These are phyloP conservation scores for Tromatobia lineatoria DNA, from an alignment of 2,888 invertebrate genomes.

Conservation along the genomic window DNA sequence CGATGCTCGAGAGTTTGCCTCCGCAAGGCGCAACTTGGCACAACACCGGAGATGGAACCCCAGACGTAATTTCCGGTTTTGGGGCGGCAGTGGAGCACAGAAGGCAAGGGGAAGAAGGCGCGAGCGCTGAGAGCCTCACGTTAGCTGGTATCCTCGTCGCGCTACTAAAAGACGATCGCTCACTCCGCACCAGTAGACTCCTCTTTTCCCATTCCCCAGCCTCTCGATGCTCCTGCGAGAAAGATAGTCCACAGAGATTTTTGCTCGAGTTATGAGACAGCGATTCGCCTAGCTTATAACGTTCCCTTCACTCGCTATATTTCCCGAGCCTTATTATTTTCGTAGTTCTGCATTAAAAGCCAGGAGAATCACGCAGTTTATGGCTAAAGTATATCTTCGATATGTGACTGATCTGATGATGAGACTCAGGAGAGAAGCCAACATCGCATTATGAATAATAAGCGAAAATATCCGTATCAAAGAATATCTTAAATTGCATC, in stretches of 20 bases:
- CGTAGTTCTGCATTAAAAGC: conserved; percentile 28
- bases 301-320: conserved; percentile 39
- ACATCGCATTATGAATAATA: conserved; percentile 81
- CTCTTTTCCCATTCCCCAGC: conserved; percentile 15
- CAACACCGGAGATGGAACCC: conserved; percentile 85
- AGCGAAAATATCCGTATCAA: conserved; percentile 75
- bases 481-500: conserved; percentile 55
- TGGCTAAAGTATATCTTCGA: neutral
- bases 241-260: conserved; percentile 76
- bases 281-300: conserved; percentile 43
- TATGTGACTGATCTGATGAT: conserved; percentile 32
- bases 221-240: conserved; percentile 62
- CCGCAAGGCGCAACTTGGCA: conserved; percentile 80
- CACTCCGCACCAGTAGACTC: conserved; percentile 60
- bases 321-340: conserved; percentile 60
- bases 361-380: conserved; percentile 3
- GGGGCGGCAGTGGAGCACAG: conserved; percentile 49
- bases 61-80: conserved; percentile 85
- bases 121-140: conserved; percentile 70
- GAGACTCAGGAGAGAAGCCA: conserved; percentile 69
- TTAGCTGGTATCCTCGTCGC: conserved; percentile 75
- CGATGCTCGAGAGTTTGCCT: conserved; percentile 62
- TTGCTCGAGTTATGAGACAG: conserved; percentile 69
- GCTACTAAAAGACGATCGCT: conserved; percentile 83
- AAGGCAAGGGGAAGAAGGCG: conserved; percentile 34